These are phyloP conservation scores for Charadrius vociferus DNA, from an alignment of 2,113 vertebrate species.

Conservation along the genomic window DNA sequence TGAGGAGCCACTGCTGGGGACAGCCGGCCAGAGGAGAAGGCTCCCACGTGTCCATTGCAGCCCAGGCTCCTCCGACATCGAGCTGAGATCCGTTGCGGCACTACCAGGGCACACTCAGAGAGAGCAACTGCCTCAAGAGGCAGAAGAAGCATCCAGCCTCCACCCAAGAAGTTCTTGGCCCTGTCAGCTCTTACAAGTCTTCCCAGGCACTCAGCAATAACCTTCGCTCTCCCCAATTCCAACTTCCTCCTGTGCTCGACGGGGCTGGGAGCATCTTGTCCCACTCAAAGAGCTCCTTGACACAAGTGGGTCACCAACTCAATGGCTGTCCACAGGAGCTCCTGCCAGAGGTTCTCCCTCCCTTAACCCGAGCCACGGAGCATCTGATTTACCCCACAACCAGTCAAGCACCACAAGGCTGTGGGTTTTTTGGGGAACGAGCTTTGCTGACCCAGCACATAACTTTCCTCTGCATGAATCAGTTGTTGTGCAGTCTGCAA, in stretches of 20 bases:
- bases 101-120: not conserved
- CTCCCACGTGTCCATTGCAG: not conserved
- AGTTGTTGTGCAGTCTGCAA: conserved; percentile 37
- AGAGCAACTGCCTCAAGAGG: not conserved
- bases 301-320: not conserved
- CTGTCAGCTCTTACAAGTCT: not conserved
- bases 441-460: conserved; percentile 58
- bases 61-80: fast-evolving
- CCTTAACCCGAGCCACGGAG: fast-evolving
- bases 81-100: not conserved
- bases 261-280: not conserved
- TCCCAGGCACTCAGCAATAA: not conserved
- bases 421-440: conserved; percentile 39
- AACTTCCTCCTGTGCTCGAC: not conserved
- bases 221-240: not conserved
- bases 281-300: not conserved
- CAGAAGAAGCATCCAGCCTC: not conserved
- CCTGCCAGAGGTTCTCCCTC: not conserved
- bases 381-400: not conserved
- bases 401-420: not conserved
- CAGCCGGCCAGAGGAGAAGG: not conserved
- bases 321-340: not conserved
- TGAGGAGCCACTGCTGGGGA: not conserved
- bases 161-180: not conserved
- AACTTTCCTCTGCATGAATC: conserved; percentile 33